Evolutionary conservation across 2,113 vertebrate species (phyloP).

Genomic region (Scopus umbretta): DNA sequence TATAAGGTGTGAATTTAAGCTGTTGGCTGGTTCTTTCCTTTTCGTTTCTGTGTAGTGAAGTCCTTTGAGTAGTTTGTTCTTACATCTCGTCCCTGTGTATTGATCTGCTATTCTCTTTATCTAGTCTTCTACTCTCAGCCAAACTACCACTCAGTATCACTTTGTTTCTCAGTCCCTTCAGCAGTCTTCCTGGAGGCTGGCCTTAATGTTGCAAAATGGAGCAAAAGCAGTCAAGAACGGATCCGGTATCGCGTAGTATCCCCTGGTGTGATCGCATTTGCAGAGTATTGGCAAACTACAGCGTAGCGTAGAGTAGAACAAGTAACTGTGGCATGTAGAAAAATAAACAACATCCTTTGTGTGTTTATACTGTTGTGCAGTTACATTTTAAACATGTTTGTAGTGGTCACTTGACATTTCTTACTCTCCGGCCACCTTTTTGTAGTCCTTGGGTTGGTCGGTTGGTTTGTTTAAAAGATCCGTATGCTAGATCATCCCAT

Average conservation of each 20-base stretch:
- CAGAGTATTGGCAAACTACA: not conserved
- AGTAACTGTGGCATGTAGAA: conserved; percentile 31
- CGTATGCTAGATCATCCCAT: conserved; percentile 9
- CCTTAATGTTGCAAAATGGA: not conserved
- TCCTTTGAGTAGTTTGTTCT: not conserved
- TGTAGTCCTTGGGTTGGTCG: not conserved
- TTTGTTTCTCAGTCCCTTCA: not conserved
- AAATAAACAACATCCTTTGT: not conserved
- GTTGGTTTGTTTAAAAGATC: not conserved
- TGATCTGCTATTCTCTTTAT: not conserved
- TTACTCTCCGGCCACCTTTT: not conserved
- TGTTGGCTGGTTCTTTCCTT: not conserved
- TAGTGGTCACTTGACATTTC: not conserved
- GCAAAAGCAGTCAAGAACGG: not conserved
- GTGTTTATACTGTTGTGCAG: not conserved
- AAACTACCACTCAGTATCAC: not conserved
- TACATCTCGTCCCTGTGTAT: conserved; percentile 12
- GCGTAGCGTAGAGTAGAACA: conserved; percentile 1
- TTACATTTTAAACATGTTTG: not conserved
- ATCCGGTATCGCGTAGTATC: not conserved
- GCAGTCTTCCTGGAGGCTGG: not conserved
- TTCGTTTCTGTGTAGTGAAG: not conserved
- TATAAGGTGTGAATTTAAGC: not conserved
- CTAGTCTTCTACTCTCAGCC: not conserved
- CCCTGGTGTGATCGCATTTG: not conserved